Percentiles rank a stretch among this genome's conserved stretches.
phyloP scores from a whole-genome alignment of 1,140 invertebrate species.

The Trichoplusia ni region DNA sequence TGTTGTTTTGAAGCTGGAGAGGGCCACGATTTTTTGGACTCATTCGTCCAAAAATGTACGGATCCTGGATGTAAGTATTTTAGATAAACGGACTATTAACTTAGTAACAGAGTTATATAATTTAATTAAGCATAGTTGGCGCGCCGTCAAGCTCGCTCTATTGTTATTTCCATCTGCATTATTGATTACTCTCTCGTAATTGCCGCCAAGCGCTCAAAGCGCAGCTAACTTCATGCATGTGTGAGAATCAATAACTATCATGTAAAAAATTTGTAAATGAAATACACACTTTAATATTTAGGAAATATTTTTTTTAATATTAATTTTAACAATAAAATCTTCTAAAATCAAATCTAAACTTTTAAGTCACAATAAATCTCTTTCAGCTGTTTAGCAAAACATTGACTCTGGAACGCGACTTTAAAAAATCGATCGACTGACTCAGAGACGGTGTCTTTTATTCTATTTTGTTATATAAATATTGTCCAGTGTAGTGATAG shows the following conservation, averaged over 20 bases:
- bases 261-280: no score
- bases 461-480: slow-evolving; percentile 10
- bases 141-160: background rate
- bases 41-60: slow-evolving; percentile 88
- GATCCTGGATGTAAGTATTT: slow-evolving; percentile 90
- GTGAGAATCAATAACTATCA: no score
- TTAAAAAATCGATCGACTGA: slow-evolving; percentile 31
- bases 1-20: slow-evolving; percentile 89
- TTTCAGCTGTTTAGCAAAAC: background rate
- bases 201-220: slow-evolving; percentile 33
- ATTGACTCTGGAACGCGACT: slow-evolving; percentile 18
- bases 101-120: background rate
- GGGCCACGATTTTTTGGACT: slow-evolving; percentile 87
- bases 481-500: background rate
- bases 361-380: background rate
- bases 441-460: slow-evolving; percentile 30
- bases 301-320: no score
- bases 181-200: slow-evolving; percentile 42
- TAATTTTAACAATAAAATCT: no score
- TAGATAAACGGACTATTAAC: background rate
- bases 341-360: background rate
- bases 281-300: no score
- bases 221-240: slow-evolving; percentile 7
- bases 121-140: slow-evolving; percentile 21
- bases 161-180: slow-evolving; percentile 20